Evolutionary conservation across 2,888 invertebrate species (phyloP), one percentile per base, ranked within the genome.

Genomic region (Diarsia mendica): DNA sequence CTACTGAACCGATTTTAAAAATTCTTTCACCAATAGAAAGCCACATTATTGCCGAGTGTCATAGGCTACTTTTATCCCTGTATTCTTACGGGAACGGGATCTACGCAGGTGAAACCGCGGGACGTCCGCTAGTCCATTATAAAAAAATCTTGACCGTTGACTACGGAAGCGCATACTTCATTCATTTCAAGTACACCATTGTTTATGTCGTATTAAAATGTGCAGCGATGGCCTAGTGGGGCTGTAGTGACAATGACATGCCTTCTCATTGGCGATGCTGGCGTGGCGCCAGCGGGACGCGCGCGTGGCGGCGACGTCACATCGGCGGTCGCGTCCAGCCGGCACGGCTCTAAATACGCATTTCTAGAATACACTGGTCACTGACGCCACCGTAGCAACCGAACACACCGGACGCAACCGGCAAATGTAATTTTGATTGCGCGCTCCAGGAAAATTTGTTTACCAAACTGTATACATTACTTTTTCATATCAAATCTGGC

Each of bases 191-290:
- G 90, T 88, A 85, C 86, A 87, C 77, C 74, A 84, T 87, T 90
- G 88, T 90, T 89, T 88, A 81, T 87, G 80, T 85, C 76, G 75
- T 80, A 84, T 87, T 84, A 83, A 87, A 89, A 88, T 85, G 86
- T 89, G 89, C 87, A 89, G 84, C 83, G 65, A 89, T 89, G 88
- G 87, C 86, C 88, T 88, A 91, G 87, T 89, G 88, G 81, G 80
- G 79, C 82, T 74, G 84, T 85, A 84, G 85, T 87, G 90, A 91
- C 92, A 94, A 92, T 94, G 93, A 93, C 93, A 93, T 87, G 90
- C 90, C 88, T 92, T 91, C 91, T 91, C 89, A 87, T 83, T 85
- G 80, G 58, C 6, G 4, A 5, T 95, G 4, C 15, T 95, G 95
- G 87, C 78, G 70, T 79, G 90, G 84, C 28, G 93, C 95, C 95